A percentile compares a stretch with the other conserved stretches of the same genome.
phyloP scores from a whole-genome alignment of 2,888 invertebrate genomes.

The Agrotis exclamationis region DNA sequence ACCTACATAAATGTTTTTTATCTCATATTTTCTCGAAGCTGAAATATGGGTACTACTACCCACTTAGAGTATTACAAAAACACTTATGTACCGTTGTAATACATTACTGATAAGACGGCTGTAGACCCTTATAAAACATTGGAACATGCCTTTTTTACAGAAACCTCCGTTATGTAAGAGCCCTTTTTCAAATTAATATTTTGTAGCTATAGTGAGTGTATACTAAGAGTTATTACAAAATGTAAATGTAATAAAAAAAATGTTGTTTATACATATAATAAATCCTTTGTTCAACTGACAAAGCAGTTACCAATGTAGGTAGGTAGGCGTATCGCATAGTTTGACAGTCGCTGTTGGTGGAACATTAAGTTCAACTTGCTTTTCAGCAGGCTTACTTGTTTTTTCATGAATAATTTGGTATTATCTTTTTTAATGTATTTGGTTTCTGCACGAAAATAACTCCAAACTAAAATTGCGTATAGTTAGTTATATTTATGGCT shows the following conservation, averaged over 20 bases:
- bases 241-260: neutral
- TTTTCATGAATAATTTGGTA: no score
- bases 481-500: no score
- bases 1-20: neutral
- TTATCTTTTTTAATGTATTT: no score
- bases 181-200: conserved; percentile 4
- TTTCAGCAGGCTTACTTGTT: no score
- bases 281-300: neutral
- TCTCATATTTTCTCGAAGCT: neutral
- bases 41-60: conserved; percentile 19
- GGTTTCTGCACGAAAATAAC: no score
- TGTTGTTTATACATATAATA: neutral
- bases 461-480: no score
- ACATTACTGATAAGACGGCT: conserved; percentile 15
- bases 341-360: no score
- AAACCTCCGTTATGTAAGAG: neutral
- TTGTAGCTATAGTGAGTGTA: conserved; percentile 4
- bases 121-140: conserved; percentile 22
- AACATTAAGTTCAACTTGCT: no score
- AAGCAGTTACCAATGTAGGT: no score
- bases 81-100: conserved; percentile 1
- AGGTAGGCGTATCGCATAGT: no score
- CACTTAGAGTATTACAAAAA: conserved; percentile 19
- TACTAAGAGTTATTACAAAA: neutral
- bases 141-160: conserved; percentile 16